Conservation (phyloP, 2,113 vertebrate genomes). For the Catharus bicknelli region DNA sequence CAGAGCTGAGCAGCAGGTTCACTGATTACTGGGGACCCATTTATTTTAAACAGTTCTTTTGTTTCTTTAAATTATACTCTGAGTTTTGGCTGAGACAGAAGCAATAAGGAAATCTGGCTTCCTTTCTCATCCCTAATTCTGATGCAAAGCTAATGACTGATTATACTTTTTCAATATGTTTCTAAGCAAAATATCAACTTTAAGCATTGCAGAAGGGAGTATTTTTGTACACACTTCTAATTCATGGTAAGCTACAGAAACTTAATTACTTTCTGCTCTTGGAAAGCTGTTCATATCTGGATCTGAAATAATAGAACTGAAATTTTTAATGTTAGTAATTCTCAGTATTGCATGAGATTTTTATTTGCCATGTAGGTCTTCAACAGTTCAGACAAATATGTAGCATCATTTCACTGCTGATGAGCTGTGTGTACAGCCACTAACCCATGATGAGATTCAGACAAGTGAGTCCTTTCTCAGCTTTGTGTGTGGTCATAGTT, state of each 20-base stretch:
- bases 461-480: not conserved
- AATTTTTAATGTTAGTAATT: conserved; percentile 30
- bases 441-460: not conserved
- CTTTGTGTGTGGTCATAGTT: not conserved
- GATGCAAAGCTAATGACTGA: not conserved
- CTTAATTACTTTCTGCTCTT: conserved; percentile 5
- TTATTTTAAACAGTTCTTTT: not conserved
- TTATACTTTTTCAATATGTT: not conserved
- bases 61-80: not conserved
- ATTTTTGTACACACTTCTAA: conserved; percentile 10
- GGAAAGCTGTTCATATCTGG: conserved; percentile 27
- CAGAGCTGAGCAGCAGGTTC: not conserved
- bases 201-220: conserved; percentile 7
- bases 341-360: conserved; percentile 39
- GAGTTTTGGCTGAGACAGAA: not conserved
- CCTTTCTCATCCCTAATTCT: not conserved
- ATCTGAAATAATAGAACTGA: conserved; percentile 42
- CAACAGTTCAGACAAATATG: conserved; percentile 10
- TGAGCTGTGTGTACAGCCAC: not conserved
- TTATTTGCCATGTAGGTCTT: conserved; percentile 14
- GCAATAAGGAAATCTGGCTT: not conserved
- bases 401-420: not conserved
- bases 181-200: not conserved
- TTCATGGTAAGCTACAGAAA: not conserved
- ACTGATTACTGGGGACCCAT: not conserved